These are phyloP conservation scores for Tetraneura akinire DNA, from an alignment of 1,140 invertebrate genomes.

Conservation along the genomic window DNA sequence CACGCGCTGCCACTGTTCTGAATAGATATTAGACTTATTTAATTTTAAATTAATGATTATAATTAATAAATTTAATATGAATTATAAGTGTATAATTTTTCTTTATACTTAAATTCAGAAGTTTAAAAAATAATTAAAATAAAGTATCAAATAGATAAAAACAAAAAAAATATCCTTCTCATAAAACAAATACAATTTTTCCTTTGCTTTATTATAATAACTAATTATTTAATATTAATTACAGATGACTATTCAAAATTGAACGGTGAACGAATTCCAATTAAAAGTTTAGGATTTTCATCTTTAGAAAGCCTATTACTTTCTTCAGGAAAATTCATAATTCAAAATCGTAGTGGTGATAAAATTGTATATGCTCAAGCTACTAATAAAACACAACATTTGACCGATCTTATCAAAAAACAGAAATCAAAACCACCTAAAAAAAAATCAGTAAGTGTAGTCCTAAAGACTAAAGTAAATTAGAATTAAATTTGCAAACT, in stretches of 20 bases:
- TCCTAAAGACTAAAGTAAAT: background rate
- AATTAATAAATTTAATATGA: too few relatives aligned
- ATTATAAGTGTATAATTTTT: too few relatives aligned
- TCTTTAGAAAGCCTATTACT: constrained; percentile 9
- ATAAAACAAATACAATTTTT: too few relatives aligned
- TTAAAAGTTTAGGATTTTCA: constrained; percentile 9
- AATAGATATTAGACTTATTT: too few relatives aligned
- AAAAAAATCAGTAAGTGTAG: constrained; percentile 16
- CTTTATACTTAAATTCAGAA: too few relatives aligned
- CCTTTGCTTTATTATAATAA: too few relatives aligned
- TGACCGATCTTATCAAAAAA: constrained; percentile 27
- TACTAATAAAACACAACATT: constrained; percentile 39
- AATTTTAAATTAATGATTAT: too few relatives aligned
- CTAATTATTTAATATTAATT: background rate
- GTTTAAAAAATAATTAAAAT: too few relatives aligned
- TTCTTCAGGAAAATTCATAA: background rate
- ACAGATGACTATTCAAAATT: constrained; percentile 27
- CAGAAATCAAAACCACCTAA: constrained; percentile 48
- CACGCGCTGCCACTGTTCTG: too few relatives aligned
- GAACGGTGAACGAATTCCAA: constrained; percentile 9
- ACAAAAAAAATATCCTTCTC: too few relatives aligned
- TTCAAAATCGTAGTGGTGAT: background rate
- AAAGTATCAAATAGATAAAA: too few relatives aligned
- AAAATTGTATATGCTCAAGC: background rate
- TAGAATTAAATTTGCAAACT: too few relatives aligned